phyloP scores from a whole-genome alignment of 2,113 vertebrate genomes.

The Artemisiospiza belli region DNA sequence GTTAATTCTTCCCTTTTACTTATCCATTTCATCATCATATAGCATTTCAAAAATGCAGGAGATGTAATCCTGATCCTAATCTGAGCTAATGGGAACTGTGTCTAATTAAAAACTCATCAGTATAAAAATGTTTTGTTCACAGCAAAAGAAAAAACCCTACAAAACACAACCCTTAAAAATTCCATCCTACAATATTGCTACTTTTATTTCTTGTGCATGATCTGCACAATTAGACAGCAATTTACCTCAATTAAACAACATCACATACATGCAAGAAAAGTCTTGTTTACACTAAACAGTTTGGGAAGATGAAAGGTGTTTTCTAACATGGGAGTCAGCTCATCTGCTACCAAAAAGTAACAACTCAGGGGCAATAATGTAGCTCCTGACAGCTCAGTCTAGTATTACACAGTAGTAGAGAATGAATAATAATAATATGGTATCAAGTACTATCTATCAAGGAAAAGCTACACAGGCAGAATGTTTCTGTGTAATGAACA shows the following conservation, averaged over 20 bases:
- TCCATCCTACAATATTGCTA: slow-evolving; percentile 4
- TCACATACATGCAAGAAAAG: background rate
- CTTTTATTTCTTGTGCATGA: slow-evolving; percentile 20
- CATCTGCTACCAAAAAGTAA: background rate
- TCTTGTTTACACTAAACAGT: slow-evolving; percentile 18
- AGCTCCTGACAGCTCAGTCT: background rate
- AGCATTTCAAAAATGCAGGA: slow-evolving; percentile 61
- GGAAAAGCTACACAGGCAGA: background rate
- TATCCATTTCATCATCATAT: slow-evolving; percentile 52
- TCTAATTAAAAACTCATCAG: slow-evolving; percentile 66
- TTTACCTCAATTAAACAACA: slow-evolving; percentile 54
- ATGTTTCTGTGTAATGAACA: background rate
- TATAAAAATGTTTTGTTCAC: slow-evolving; percentile 59
- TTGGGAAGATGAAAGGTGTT: background rate
- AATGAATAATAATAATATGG: background rate
- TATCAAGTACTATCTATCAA: background rate
- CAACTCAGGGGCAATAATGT: background rate
- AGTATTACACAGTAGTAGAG: background rate
- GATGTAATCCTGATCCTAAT: slow-evolving; percentile 57
- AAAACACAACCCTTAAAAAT: background rate
- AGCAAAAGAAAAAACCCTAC: background rate
- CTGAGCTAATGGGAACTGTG: slow-evolving; percentile 53
- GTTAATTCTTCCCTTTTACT: slow-evolving; percentile 42
- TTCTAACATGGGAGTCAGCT: background rate
- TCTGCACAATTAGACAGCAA: slow-evolving; percentile 33